Conservation (phyloP, 1,140 invertebrate species). For the Drosophila pallidifrons region DNA sequence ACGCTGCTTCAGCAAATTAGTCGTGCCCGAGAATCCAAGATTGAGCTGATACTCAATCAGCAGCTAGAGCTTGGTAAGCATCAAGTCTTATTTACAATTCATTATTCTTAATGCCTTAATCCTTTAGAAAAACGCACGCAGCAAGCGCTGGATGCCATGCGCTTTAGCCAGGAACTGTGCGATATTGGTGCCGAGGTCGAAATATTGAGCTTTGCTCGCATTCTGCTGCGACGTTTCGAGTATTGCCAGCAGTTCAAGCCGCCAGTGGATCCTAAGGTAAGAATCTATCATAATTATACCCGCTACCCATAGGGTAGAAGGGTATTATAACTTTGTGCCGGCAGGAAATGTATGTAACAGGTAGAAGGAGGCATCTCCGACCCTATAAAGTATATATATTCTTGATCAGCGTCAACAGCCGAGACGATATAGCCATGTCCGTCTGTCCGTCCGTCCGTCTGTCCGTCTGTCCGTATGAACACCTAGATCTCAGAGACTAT, state of each 20-base stretch:
- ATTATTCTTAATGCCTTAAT: neutral
- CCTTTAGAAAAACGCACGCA: constrained; percentile 77
- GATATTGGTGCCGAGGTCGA: constrained; percentile 89
- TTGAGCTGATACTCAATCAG: constrained; percentile 85
- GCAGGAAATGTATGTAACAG: too few species aligned
- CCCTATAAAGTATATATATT: too few species aligned
- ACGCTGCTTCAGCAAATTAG: constrained; percentile 86
- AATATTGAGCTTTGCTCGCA: constrained; percentile 88
- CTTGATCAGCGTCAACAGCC: too few species aligned
- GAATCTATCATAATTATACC: too few species aligned
- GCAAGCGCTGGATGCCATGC: constrained; percentile 86
- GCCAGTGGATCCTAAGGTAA: constrained; percentile 83
- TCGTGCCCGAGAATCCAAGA: constrained; percentile 85
- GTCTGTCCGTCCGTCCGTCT: too few species aligned
- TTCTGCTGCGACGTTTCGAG: constrained; percentile 88
- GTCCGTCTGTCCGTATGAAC: too few species aligned
- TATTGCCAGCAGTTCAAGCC: constrained; percentile 86
- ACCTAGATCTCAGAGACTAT: too few species aligned
- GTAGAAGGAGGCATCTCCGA: too few species aligned
- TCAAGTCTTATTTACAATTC: constrained; percentile 54
- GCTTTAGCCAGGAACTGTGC: constrained; percentile 87
- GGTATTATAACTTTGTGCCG: too few species aligned
- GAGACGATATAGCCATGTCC: too few species aligned
- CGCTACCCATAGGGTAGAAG: too few species aligned
- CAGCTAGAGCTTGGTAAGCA: constrained; percentile 86